Conservation (phyloP, 2,888 invertebrate species). For the Agonopterix heracliana region DNA sequence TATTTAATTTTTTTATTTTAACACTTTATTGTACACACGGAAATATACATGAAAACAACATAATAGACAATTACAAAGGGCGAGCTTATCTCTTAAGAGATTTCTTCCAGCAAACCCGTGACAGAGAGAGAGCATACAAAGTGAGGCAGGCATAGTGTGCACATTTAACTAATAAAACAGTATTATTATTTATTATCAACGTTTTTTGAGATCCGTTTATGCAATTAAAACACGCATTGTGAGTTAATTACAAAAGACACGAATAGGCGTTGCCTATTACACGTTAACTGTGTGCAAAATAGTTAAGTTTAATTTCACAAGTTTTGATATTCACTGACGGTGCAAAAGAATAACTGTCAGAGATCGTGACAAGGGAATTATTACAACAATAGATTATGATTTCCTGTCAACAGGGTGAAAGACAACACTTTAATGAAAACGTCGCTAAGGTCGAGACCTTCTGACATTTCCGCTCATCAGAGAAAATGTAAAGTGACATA, state of each 20-base stretch:
- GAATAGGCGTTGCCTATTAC: constrained; percentile 34
- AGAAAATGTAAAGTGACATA: constrained; percentile 37
- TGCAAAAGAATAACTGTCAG: constrained; percentile 24
- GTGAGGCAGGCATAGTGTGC: too few species aligned
- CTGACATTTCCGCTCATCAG: constrained; percentile 31
- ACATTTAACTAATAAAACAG: too few species aligned
- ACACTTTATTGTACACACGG: too few species aligned
- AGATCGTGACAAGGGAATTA: constrained; percentile 32
- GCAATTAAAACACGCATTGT: constrained; percentile 27
- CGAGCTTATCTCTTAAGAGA: too few species aligned
- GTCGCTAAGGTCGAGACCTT: constrained; percentile 40
- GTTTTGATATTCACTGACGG: constrained; percentile 30
- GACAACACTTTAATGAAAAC: constrained; percentile 54
- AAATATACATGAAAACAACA: too few species aligned
- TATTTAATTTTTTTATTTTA: too few species aligned
- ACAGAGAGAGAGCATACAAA: too few species aligned
- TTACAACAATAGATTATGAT: constrained; percentile 45
- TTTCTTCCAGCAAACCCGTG: too few species aligned
- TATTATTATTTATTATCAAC: too few species aligned
- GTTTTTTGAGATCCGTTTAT: too few species aligned
- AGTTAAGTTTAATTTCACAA: constrained; percentile 30
- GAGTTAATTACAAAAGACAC: constrained; percentile 35
- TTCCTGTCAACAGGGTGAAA: constrained; percentile 39
- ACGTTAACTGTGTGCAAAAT: constrained; percentile 36
- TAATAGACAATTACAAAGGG: too few species aligned